phyloP scores from a whole-genome alignment of 2,797 vertebrate genomes.

The Taenioides sp. region DNA sequence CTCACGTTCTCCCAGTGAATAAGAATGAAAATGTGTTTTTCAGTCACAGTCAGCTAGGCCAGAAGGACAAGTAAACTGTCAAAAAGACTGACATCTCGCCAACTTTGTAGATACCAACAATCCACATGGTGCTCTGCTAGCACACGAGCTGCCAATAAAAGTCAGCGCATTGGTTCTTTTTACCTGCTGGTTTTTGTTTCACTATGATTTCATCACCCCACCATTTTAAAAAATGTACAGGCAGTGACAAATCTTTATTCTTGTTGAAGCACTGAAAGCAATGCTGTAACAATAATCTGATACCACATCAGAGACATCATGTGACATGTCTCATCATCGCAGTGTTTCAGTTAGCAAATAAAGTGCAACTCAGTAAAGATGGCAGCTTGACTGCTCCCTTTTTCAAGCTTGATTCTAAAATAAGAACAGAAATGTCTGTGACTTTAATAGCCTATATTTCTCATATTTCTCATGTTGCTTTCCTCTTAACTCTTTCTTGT shows the following conservation, averaged over 20 bases:
- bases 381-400: neutral
- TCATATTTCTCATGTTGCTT: neutral
- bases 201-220: conserved; percentile 38
- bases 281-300: conserved; percentile 17
- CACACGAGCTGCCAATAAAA: conserved; percentile 28
- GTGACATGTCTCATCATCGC: conserved; percentile 7
- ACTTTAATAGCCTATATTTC: neutral
- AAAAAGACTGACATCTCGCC: conserved; percentile 36
- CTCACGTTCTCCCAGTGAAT: conserved; percentile 31
- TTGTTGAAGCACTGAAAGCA: conserved; percentile 8
- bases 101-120: conserved; percentile 32
- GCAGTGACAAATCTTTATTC: conserved; percentile 35
- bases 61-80: conserved; percentile 31
- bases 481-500: neutral
- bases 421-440: neutral
- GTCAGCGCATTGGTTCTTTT: conserved; percentile 28
- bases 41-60: conserved; percentile 25
- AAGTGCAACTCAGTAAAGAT: neutral
- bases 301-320: conserved; percentile 8
- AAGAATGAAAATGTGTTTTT: neutral
- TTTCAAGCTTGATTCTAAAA: neutral
- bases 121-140: conserved; percentile 22
- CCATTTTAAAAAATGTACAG: conserved; percentile 32
- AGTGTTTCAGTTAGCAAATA: conserved; percentile 2
- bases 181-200: conserved; percentile 51